Percentiles rank a stretch among this genome's conserved stretches.
These are phyloP conservation scores for Karalla daura DNA, from an alignment of 2,797 vertebrate species.

Conservation along the genomic window DNA sequence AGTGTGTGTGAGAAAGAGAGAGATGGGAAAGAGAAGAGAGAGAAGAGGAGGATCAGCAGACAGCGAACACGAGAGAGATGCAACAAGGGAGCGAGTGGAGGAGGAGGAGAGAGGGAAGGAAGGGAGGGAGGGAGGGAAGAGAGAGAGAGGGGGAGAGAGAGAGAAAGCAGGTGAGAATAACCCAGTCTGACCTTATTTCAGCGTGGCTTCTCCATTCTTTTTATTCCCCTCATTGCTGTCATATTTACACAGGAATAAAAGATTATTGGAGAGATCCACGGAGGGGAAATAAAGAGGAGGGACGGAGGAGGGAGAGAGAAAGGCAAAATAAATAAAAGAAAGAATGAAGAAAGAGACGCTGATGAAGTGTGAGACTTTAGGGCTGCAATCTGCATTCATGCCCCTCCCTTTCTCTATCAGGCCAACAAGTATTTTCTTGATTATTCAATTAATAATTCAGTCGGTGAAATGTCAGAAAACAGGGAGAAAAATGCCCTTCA, in stretches of 20 bases:
- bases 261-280: conserved; percentile 66
- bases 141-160: conserved; percentile 10
- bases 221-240: conserved; percentile 69
- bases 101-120: neutral
- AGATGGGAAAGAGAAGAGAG: conserved; percentile 59
- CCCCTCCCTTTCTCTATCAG: conserved; percentile 42
- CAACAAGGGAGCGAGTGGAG: conserved; percentile 35
- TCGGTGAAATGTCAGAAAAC: conserved; percentile 4
- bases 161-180: conserved; percentile 69
- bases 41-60: conserved; percentile 66
- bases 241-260: conserved; percentile 78
- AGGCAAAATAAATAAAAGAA: conserved; percentile 44
- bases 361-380: conserved; percentile 13
- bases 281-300: conserved; percentile 52
- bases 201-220: conserved; percentile 59
- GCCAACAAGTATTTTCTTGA: conserved; percentile 18
- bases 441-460: conserved; percentile 20
- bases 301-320: conserved; percentile 11
- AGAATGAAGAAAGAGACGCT: conserved; percentile 19
- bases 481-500: neutral
- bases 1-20: conserved; percentile 32
- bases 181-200: conserved; percentile 74
- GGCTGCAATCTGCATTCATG: conserved; percentile 31
- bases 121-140: neutral
- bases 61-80: conserved; percentile 51